Base-by-base conservation (phyloP, 2,113 vertebrate genomes). In the Murina feae region DNA sequence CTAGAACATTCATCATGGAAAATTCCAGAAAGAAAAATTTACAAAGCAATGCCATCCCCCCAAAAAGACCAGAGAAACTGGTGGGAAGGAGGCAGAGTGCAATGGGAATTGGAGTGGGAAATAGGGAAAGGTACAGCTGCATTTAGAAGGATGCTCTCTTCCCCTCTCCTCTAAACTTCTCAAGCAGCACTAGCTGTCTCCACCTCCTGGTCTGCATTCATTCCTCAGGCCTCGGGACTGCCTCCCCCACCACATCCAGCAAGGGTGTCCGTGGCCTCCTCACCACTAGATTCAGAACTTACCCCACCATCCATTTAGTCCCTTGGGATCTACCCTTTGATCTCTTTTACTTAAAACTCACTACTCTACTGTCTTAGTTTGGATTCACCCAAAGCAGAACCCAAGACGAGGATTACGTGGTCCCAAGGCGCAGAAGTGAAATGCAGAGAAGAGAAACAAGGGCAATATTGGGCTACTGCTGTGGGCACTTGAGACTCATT, bases 21-120 rank as follows among this genome's bases (percentile, higher is more conserved):
- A 93, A 89, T 89, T 79, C 75, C 49, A 58, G 79, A 4, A 93
- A 79, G 79, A 88, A 53, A 6, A 42, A 23, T 32, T 58, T 68
- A 49, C 53, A 72, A 72, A 89, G 39, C 21, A 84, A 69, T 18
- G 5, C 16, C 35, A 87, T 35, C 12, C 21, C 76, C 55, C 18
- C 87, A 69, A 90, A 37, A 44, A 66, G n/a, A 71, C 44, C 71
- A 37, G 60, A 80, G 66, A 65, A 65, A 28, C 14, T 39, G 10
- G 86, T 80, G 16, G 9, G 12, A 7, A 39, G 20, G 35, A 63
- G 14, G 23, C 14, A 30, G 71, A 35, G 7, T 30, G 6, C 17
- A 12, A 25, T 18, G 37, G 60, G 6, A 69, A 47, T 9, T 16
- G 20, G 25, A 5, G 17, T 53, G 6, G 32, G 4, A 16, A 35